These are phyloP conservation scores for Notolabrus celidotus DNA, from an alignment of 2,797 vertebrate genomes.

Conservation along the genomic window DNA sequence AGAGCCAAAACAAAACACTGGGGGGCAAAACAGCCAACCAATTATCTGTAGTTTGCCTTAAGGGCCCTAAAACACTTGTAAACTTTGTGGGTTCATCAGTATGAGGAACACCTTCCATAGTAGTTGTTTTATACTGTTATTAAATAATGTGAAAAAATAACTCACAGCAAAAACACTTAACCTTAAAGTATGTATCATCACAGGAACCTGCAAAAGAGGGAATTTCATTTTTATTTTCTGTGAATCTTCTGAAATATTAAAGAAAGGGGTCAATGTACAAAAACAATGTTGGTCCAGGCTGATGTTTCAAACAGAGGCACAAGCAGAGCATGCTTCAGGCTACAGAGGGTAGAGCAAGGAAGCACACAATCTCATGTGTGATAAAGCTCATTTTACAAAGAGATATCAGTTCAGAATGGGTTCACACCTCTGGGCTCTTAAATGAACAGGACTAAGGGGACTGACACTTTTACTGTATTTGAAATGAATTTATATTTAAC, in stretches of 20 bases:
- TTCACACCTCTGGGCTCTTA: slow-evolving; percentile 2
- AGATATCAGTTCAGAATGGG: not conserved
- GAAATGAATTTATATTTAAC: not conserved
- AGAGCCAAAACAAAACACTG: too few relatives aligned
- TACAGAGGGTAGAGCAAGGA: too few relatives aligned
- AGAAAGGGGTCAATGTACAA: too few relatives aligned
- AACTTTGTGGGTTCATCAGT: not conserved
- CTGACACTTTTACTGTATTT: not conserved
- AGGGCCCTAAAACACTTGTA: not conserved
- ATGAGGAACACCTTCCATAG: not conserved
- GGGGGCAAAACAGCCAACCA: not conserved
- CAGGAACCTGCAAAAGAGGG: too few relatives aligned
- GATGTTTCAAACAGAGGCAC: not conserved
- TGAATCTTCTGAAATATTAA: too few relatives aligned
- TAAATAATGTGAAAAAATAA: too few relatives aligned
- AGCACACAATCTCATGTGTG: not conserved
- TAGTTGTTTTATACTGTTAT: too few relatives aligned
- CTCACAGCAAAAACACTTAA: too few relatives aligned
- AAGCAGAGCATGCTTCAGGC: not conserved
- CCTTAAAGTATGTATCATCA: too few relatives aligned
- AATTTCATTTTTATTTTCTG: too few relatives aligned
- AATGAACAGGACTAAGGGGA: not conserved
- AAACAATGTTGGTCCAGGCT: too few relatives aligned
- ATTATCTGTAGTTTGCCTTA: not conserved
- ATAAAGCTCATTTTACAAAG: slow-evolving; percentile 14